A percentile compares a stretch with the other conserved stretches of the same genome.
Conservation (phyloP, 2,797 vertebrate species). For the Myotis pilosus region DNA sequence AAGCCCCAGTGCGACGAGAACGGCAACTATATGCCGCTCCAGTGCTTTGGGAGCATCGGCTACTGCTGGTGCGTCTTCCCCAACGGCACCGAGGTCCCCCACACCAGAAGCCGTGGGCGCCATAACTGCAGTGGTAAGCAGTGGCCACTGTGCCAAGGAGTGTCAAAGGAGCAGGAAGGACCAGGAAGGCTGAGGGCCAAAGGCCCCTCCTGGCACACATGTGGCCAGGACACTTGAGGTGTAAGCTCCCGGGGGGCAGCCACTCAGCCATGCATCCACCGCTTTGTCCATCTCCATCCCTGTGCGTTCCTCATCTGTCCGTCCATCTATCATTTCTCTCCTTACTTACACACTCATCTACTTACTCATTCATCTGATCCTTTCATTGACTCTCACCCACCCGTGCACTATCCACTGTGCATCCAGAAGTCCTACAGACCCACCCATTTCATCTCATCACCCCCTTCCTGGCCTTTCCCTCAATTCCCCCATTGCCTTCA, state of each 20-base stretch:
- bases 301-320: background rate
- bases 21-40: conserved; percentile 89
- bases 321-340: background rate
- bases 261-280: background rate
- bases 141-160: background rate
- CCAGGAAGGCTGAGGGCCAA: conserved; percentile 1
- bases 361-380: background rate
- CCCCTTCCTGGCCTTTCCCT: background rate
- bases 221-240: background rate
- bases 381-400: background rate
- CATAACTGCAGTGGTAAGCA: conserved; percentile 84
- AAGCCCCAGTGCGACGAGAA: conserved; percentile 89
- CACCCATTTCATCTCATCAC: background rate
- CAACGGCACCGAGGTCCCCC: conserved; percentile 85
- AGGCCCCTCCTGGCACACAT: background rate
- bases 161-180: conserved; percentile 22
- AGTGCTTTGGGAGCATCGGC: conserved; percentile 90
- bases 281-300: background rate
- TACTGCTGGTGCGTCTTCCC: conserved; percentile 95
- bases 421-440: background rate
- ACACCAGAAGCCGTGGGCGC: conserved; percentile 82
- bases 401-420: background rate
- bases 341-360: background rate
- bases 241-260: background rate
- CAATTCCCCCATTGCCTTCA: background rate